These are phyloP conservation scores for Heteractis magnifica DNA, from an alignment of 92 coral and sea anemone genomes.

Conservation along the genomic window DNA sequence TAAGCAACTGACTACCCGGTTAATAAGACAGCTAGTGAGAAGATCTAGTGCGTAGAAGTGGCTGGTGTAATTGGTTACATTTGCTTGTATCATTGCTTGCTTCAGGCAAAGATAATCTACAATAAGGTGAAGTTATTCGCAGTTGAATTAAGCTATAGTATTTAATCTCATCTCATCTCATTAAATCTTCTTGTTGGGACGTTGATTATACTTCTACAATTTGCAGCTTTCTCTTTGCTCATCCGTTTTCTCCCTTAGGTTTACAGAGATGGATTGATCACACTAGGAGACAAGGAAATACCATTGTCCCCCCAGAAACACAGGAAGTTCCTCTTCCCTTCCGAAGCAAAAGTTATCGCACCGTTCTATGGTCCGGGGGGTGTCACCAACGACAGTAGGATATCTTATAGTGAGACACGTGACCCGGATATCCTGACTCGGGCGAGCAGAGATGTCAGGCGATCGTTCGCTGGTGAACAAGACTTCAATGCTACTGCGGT, in stretches of 20 bases:
- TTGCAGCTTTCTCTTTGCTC: no score
- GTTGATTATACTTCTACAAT: no score
- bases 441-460: constrained; percentile 74
- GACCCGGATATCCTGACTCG: constrained; percentile 40
- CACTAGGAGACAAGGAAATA: constrained; percentile 51
- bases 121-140: neutral
- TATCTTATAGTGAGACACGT: constrained; percentile 67
- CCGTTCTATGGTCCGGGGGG: constrained; percentile 67
- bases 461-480: constrained; percentile 53
- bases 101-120: no score
- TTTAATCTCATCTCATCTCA: neutral
- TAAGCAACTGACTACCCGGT: neutral
- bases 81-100: no score
- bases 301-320: constrained; percentile 28
- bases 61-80: no score
- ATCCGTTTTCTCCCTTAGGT: constrained; percentile 49
- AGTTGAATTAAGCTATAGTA: neutral
- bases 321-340: constrained; percentile 65
- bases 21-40: neutral
- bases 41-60: no score
- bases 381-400: constrained; percentile 30
- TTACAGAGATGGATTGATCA: constrained; percentile 71
- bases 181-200: neutral
- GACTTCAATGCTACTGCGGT: constrained; percentile 69
- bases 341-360: constrained; percentile 58